Percentiles rank a stretch among this genome's conserved stretches.
Evolutionary conservation across 2,113 vertebrate genomes (phyloP).

Genomic region (Prochilodus magdalenae): DNA sequence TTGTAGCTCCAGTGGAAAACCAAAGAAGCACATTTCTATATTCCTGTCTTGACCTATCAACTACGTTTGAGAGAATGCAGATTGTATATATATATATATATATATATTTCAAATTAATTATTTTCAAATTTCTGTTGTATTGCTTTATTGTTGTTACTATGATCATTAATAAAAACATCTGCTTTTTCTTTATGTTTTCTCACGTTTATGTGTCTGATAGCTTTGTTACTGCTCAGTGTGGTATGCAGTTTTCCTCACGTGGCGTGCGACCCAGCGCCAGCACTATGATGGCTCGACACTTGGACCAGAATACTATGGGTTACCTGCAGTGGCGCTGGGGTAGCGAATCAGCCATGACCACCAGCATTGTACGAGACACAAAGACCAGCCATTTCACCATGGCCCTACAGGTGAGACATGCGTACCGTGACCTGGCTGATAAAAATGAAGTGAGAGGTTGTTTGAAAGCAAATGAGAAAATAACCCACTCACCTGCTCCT

Average conservation of each 20-base stretch:
- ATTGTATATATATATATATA: too few species aligned
- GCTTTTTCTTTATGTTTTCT: slow-evolving; percentile 4
- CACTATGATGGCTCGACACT: slow-evolving; percentile 88
- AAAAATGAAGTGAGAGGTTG: background rate
- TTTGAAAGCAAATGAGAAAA: background rate
- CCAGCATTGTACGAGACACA: slow-evolving; percentile 92
- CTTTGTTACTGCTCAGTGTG: slow-evolving; percentile 92
- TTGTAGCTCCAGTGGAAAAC: too few species aligned
- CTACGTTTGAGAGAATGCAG: too few species aligned
- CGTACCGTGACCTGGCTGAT: background rate
- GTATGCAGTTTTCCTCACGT: slow-evolving; percentile 91
- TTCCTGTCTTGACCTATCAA: too few species aligned
- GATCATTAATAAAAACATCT: background rate
- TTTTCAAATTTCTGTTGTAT: background rate
- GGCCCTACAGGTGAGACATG: slow-evolving; percentile 85
- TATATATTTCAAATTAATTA: too few species aligned
- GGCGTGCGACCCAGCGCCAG: slow-evolving; percentile 89
- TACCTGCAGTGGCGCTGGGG: slow-evolving; percentile 97
- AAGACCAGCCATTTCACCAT: slow-evolving; percentile 92
- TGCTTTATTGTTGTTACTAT: too few species aligned
- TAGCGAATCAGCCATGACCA: slow-evolving; percentile 94
- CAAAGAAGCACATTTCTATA: too few species aligned
- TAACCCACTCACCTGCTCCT: background rate
- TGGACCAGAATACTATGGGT: slow-evolving; percentile 96
- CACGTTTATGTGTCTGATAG: slow-evolving; percentile 66